These are phyloP conservation scores for Pseudolaguvia tuberculata DNA, from an alignment of 2,113 vertebrate species.

Conservation along the genomic window DNA sequence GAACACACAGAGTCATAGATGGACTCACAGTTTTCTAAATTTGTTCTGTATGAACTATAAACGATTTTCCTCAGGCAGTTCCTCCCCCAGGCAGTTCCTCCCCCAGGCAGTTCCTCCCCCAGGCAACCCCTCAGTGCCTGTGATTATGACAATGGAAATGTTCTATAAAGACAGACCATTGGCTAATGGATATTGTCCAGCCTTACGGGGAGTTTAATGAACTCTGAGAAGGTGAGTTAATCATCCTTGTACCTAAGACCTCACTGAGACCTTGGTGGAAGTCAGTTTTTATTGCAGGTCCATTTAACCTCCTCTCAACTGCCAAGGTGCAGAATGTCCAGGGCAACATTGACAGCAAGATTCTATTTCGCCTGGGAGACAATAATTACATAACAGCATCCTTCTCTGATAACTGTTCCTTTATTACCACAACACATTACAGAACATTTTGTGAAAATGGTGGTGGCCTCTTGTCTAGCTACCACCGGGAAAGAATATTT, in stretches of 20 bases:
- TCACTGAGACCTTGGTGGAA: background rate
- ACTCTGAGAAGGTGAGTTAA: conserved; percentile 20
- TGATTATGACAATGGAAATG: background rate
- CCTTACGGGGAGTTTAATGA: conserved; percentile 1
- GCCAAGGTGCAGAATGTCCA: conserved; percentile 20
- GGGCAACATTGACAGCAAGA: conserved; percentile 9
- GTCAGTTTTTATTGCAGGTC: background rate
- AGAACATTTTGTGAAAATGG: background rate
- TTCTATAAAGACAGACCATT: background rate
- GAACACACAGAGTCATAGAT: too few species aligned
- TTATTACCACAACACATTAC: conserved; percentile 2
- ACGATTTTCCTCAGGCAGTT: background rate
- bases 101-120: background rate
- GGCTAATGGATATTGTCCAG: background rate
- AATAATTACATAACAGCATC: conserved; percentile 13
- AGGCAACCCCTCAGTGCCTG: too few species aligned
- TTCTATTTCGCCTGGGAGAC: background rate
- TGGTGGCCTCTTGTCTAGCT: background rate
- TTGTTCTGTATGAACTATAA: background rate
- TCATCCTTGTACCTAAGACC: conserved; percentile 5
- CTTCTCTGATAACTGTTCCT: background rate
- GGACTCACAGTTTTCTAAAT: background rate
- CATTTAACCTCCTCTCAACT: conserved; percentile 16
- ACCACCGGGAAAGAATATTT: background rate
- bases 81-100: background rate